Base-by-base conservation (phyloP, 1,140 invertebrate species). In the Araneus ventricosus region DNA sequence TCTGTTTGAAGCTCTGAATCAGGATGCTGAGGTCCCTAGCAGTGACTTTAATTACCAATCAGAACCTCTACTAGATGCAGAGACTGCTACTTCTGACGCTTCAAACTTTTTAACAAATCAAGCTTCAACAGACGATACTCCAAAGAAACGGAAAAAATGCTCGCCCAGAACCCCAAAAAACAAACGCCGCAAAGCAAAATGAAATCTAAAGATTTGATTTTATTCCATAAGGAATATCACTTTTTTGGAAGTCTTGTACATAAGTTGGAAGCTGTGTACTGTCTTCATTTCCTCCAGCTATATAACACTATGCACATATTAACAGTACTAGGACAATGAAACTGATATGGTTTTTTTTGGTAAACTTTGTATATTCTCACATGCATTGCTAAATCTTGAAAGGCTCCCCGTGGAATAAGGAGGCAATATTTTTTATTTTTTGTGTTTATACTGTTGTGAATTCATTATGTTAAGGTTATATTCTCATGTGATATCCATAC, bases 101-200 rank as follows among this genome's bases (percentile, higher is more conserved):
- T 8, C 82, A n/a, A 41, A 92, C 10, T 34, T 70, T 1, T 70
- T 67, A 34, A 37, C 24, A 14, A 91, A 84, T 85, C 57, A 84
- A 10, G 24, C 10, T 1, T 7, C 41, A 17, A 27, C 14, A 17
- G 20, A 45, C 22, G 39, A 30, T 59, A 2, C 59, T 22, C 30
- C 39, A 22, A 57, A 30, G 14, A 27, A 80, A 24, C 80, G 80
- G 14, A 45, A 14, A 79, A 85, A 85, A 52, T 30, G 4, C n/a
- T 34, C 37, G 14, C 14, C 45, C 14, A 92, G 75, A 70, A 41
- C 79, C 4, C 3, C 24, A 4, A 85, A 70, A 52, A 70, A 7
- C 34, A 92, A 92, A 52, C 57, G 90, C 0, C 80, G 82, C n/a
- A 92, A 92, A 57, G 22, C 57, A n/a, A 92, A 92, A 52, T 92